Percentiles rank a stretch among this genome's conserved stretches.
Evolutionary conservation across 2,797 vertebrate genomes (phyloP).

Genomic region (Sebastes diploproa): DNA sequence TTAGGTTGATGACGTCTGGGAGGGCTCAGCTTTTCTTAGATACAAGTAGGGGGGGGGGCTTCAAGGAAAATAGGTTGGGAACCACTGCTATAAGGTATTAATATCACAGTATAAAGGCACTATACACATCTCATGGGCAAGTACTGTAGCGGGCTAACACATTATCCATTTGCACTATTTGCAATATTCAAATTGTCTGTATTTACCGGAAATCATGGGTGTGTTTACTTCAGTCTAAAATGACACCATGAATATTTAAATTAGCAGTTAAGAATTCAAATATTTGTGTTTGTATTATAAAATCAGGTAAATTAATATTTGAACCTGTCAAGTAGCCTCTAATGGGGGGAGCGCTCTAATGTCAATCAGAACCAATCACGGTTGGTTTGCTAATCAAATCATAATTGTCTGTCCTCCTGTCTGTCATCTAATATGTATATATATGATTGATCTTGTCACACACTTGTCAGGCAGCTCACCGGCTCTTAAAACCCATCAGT

Average conservation of each 20-base stretch:
- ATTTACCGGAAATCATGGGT: neutral
- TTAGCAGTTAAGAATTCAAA: neutral
- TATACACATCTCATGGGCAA: neutral
- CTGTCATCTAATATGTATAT: conserved; percentile 21
- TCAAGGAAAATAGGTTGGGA: no score
- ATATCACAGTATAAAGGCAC: neutral
- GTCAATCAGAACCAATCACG: neutral
- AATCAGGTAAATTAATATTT: neutral
- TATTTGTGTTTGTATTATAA: neutral
- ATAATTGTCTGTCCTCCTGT: neutral
- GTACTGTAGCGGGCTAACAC: neutral
- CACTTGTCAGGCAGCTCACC: neutral
- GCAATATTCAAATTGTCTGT: neutral
- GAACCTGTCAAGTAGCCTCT: neutral
- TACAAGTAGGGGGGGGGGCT: no score
- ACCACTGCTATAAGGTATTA: neutral
- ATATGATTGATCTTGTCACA: conserved; percentile 19
- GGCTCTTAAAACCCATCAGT: neutral
- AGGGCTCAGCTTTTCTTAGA: neutral
- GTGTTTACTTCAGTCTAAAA: neutral
- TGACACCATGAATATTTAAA: neutral
- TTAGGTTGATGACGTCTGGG: neutral
- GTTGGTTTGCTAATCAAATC: neutral
- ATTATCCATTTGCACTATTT: neutral
- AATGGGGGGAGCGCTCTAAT: neutral